Evolutionary conservation across 2,888 invertebrate species (phyloP), one percentile per base, ranked within the genome.

Genomic region (Trichogramma evanescens): DNA sequence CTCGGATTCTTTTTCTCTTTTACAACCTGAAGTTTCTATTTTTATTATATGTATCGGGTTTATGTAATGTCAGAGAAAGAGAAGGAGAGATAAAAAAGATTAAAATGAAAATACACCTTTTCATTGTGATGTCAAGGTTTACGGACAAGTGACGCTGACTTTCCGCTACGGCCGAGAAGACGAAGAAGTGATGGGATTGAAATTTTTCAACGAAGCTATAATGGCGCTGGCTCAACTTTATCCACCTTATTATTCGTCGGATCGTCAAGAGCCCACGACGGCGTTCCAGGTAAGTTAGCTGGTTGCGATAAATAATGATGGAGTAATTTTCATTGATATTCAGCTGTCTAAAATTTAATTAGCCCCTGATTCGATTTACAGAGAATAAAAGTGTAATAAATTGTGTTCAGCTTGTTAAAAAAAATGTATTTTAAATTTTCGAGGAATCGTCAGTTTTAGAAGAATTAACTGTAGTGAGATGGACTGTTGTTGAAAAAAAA

Each of bases 121-220:
- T 10, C 38, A 50, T 58, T 59, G 8, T 45, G 2, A 45, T 9
- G 8, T 53, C 8, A 70, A 81, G 81, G 86, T 92, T 43, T 91
- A 86, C 76, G 91, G 90, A 49, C 91, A 91, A 78, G 85, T 92
- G 66, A 89, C 95, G 4, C 83, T 97, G 63, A 97, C 96, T 10
- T 97, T 98, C 80, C 89, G 97, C 68, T 98, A 98, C 75, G 97
- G 97, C 0, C 83, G 97, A 52, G 97, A 98, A 80, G 97, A 98
- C 77, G 91, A 98, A 76, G 97, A 98, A 79, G 97, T 98, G 39
- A 92, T 98, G 88, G 98, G 98, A 0, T 83, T 98, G 67, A 94
- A 95, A 73, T 98, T 98, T 82, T 93, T 96, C 81, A 98, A 97
- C 78, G 97, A 98, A 80, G 92, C 96, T 57, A 89, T 95, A 74